phyloP scores from a whole-genome alignment of 2,797 vertebrate genomes.

The Enteromius argenteus region DNA sequence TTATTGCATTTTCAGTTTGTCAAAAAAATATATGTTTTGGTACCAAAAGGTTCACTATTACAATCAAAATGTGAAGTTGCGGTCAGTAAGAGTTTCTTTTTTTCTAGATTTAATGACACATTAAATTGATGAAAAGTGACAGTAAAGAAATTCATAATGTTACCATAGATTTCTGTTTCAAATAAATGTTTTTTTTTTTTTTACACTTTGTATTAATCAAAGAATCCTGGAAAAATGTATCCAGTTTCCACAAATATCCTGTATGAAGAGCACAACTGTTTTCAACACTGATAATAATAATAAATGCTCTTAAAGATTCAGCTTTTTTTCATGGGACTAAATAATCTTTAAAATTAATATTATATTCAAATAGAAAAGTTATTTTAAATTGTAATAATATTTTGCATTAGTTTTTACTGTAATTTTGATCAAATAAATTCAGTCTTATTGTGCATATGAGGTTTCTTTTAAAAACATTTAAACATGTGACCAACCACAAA shows the following conservation, averaged over 20 bases:
- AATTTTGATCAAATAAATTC: not conserved
- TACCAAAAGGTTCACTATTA: not conserved
- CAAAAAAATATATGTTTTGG: not conserved
- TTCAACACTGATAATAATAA: not conserved
- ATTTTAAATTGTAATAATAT: not conserved
- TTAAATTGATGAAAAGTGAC: not conserved
- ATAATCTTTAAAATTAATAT: not conserved
- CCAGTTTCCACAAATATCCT: not conserved
- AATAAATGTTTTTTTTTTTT: not conserved
- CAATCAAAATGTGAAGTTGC: not conserved
- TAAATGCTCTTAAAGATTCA: not conserved
- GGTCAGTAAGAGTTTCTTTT: not conserved
- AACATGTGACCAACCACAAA: not conserved
- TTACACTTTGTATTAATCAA: not conserved
- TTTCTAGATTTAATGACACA: too few relatives aligned
- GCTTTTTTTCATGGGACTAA: not conserved
- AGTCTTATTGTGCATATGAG: not conserved
- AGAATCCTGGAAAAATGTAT: not conserved
- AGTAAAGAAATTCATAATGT: not conserved
- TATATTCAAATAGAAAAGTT: not conserved
- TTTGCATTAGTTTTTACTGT: not conserved
- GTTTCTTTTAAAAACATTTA: not conserved
- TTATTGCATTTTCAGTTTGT: not conserved
- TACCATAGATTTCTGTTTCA: not conserved
- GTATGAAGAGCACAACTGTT: not conserved